A percentile compares a stretch with the other conserved stretches of the same genome.
These are phyloP conservation scores for Azemiops feae DNA, from an alignment of 2,113 vertebrate species.

Conservation along the genomic window DNA sequence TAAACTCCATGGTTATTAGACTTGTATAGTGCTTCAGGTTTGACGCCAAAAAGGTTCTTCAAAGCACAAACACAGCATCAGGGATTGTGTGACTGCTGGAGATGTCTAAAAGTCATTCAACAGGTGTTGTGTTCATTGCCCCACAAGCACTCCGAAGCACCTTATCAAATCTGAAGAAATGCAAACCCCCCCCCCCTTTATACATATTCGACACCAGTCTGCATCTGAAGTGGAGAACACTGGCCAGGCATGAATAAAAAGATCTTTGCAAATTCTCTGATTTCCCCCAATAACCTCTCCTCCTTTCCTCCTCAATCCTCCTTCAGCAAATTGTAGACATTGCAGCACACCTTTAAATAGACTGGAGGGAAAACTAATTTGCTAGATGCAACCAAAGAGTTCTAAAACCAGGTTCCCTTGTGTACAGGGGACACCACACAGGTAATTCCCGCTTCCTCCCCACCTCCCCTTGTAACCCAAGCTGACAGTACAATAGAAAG, in stretches of 20 bases:
- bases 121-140: background rate
- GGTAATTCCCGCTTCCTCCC: background rate
- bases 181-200: background rate
- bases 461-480: background rate
- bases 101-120: background rate
- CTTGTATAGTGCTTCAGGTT: background rate
- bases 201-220: background rate
- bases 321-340: background rate
- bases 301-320: background rate
- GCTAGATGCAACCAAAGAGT: conserved; percentile 16
- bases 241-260: background rate
- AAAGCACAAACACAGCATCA: background rate
- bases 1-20: background rate
- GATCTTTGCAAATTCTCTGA: background rate
- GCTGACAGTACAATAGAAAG: background rate
- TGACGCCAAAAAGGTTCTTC: background rate
- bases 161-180: background rate
- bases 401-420: background rate
- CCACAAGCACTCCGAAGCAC: background rate
- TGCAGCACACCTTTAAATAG: background rate
- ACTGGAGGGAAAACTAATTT: background rate
- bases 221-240: background rate
- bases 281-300: background rate
- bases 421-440: background rate
- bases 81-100: background rate